These are phyloP conservation scores for Heliconius hortense DNA, from an alignment of 2,888 invertebrate genomes.

Conservation along the genomic window DNA sequence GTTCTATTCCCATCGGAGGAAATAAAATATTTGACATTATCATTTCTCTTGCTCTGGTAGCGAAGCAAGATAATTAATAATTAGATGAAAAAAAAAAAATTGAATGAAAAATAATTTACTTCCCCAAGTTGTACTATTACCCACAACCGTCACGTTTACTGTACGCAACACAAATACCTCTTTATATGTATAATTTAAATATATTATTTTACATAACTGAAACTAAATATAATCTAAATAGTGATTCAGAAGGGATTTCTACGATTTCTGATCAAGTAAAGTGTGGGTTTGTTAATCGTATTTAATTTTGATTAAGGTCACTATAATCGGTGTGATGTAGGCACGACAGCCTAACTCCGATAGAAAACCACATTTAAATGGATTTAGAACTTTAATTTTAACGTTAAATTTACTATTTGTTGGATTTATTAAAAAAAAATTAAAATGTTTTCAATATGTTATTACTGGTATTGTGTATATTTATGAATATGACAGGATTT, in stretches of 20 bases:
- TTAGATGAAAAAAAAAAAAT: too few species aligned
- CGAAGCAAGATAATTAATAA: too few species aligned
- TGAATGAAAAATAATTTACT: too few species aligned
- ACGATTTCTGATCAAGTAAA: conserved; percentile 22
- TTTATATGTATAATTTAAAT: background rate
- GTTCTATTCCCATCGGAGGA: too few species aligned
- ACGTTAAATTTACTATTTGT: background rate
- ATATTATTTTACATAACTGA: background rate
- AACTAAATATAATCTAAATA: background rate
- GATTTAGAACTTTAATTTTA: conserved; percentile 5
- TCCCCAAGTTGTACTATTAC: too few species aligned
- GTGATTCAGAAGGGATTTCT: background rate
- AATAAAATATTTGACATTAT: too few species aligned
- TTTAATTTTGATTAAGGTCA: conserved; percentile 43
- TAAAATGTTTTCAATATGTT: too few species aligned
- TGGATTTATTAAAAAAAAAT: background rate
- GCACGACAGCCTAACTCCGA: conserved; percentile 46
- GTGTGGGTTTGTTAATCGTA: conserved; percentile 23
- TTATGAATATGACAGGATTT: too few species aligned
- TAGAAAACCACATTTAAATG: conserved; percentile 10
- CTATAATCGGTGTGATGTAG: conserved; percentile 46
- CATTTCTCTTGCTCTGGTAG: too few species aligned
- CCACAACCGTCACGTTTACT: too few species aligned
- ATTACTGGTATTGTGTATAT: too few species aligned
- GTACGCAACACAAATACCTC: too few species aligned